A percentile compares a stretch with the other conserved stretches of the same genome.
Evolutionary conservation across 2,797 vertebrate genomes (phyloP).

Genomic region (Eulemur mongoz): DNA sequence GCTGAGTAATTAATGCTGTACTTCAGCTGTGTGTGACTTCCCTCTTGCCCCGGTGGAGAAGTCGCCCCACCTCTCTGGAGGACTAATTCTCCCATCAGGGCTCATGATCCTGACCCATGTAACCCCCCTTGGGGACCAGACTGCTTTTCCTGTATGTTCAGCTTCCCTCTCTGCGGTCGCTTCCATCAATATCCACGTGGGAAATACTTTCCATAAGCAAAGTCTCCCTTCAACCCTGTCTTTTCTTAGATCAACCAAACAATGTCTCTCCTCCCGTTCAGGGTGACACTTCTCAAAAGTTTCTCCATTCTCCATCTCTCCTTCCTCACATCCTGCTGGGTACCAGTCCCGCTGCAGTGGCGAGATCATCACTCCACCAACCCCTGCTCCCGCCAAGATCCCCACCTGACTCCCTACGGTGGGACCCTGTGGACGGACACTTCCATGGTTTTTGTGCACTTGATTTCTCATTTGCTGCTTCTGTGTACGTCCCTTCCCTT

Average conservation of each 20-base stretch:
- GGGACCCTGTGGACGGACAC: rapidly evolving
- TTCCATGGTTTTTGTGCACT: too few species aligned
- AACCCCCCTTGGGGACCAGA: rapidly evolving
- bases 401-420: neutral
- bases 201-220: neutral
- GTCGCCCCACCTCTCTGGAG: rapidly evolving
- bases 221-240: too few species aligned
- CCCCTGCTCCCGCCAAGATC: rapidly evolving
- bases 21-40: neutral
- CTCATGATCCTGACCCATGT: rapidly evolving
- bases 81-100: neutral
- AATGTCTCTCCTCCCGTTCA: neutral
- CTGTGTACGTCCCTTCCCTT: neutral
- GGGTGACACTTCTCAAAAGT: neutral
- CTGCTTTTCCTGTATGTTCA: neutral
- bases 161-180: rapidly evolving
- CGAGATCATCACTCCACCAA: rapidly evolving
- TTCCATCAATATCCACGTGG: rapidly evolving
- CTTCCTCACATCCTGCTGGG: neutral
- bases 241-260: neutral
- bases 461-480: too few species aligned
- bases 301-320: neutral
- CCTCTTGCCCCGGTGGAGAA: neutral
- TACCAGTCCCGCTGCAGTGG: neutral
- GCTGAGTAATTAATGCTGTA: rapidly evolving